Base-by-base conservation (phyloP, 2,888 invertebrate genomes). In the Drosophila melanocephala region DNA sequence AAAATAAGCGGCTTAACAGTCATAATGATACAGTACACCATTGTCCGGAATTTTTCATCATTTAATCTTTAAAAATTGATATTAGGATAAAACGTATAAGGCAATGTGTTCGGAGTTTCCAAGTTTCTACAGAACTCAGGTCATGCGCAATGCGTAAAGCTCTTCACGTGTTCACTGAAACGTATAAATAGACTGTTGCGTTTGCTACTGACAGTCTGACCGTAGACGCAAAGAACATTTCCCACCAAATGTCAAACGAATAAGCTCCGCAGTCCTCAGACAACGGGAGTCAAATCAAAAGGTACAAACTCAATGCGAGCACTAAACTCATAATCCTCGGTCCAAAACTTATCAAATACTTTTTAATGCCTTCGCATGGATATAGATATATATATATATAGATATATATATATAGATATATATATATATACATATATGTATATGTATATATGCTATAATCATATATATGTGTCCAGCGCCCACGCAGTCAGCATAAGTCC, bases 311-410 rank as follows among this genome's bases (percentile, higher is more conserved):
- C 70, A 35, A 47, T 59, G 32, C 50, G 57, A 59, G 61, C 64
- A 56, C 50, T 72, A 69, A 85, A 88, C 73, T 66, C 76, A 66
- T 88, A 86, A 90, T 90, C 86, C 89, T 62, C 79, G 53, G 78
- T 58, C 75, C 59, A 57, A 73, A 86, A 76, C 85, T 77, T 86
- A 88, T 86, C 75, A 86, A 86, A 86, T 88, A 88, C 90, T 88
- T 86, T 88, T 85, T 83, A 85, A 86, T 86, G 53, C 87, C 84
- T 44, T 61, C 33, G 55, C 53, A 72, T 32, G 53, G 60, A 73
- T n/a, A 14, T 37, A 55, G 7, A 14, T 39, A 55, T 30, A 56
- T 37, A 5, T 39, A 14, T 39, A 55, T n/a, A 7, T 28, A 55
- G 19, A 56, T 37, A 5, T 37, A 19, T 39, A 55, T 63, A n/a